Evolutionary conservation across 1,140 invertebrate species (phyloP), one percentile per base, ranked within the genome.

Genomic region (Bathynomus jamesi): DNA sequence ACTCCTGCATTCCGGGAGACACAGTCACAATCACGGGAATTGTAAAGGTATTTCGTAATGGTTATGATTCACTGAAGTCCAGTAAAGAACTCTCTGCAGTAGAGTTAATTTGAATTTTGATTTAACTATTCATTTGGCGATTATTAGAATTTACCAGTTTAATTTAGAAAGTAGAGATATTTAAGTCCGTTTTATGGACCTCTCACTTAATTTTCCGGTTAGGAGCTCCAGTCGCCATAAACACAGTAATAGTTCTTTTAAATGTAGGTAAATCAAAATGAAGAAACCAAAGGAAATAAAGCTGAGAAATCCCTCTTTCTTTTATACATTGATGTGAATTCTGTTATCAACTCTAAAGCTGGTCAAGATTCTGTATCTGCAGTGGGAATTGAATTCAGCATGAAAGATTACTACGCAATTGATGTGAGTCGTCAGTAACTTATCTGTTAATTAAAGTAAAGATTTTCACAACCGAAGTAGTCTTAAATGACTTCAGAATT

Each of bases 21-120:
- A 88, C 93, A 79, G 86, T 97, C 0, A 91, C 89, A 21, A 83
- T 98, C 10, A 91, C 90, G 73, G 96, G 95, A 32, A 88, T 96
- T 70, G 87, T 94, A 28, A 91, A 91, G 84, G 90, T 90, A n/a
- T n/a, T n/a, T n/a, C n/a, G n/a, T n/a, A n/a, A n/a, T n/a, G n/a
- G n/a, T n/a, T n/a, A n/a, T n/a, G n/a, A n/a, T n/a, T n/a, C n/a
- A n/a, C n/a, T n/a, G n/a, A n/a, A n/a, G n/a, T n/a, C n/a, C n/a
- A n/a, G n/a, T n/a, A n/a, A n/a, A n/a, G n/a, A n/a, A n/a, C n/a
- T n/a, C n/a, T n/a, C n/a, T n/a, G n/a, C n/a, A n/a, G n/a, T n/a
- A n/a, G 70, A 63, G 68, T 61, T 32, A 8, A 8, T 21, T 0
- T 32, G 4, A 27, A 30, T 21, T n/a, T 13, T n/a, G 8, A 61